phyloP scores from a whole-genome alignment of 64 coral and sea anemone genomes.

The Stylophora pistillata region DNA sequence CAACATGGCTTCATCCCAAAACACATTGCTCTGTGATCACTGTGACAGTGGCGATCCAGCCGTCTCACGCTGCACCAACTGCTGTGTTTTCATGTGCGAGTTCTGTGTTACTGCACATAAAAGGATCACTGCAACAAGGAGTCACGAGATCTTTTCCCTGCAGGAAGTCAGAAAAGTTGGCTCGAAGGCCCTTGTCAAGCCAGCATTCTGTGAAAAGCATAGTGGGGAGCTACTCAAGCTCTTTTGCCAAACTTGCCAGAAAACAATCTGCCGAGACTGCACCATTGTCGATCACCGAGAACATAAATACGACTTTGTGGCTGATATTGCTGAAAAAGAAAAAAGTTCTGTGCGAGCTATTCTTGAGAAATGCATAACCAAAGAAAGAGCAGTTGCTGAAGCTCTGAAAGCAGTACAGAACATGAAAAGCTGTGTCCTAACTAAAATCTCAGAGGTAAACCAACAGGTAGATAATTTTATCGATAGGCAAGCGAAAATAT shows the following conservation, averaged over 20 bases:
- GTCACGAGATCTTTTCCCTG: constrained; percentile 42
- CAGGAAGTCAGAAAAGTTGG: constrained; percentile 35
- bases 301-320: constrained; percentile 27
- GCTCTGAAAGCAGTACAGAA: constrained; percentile 17
- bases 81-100: constrained; percentile 2
- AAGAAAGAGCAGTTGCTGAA: neutral
- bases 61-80: neutral
- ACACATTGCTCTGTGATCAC: neutral
- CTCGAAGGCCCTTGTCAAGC: constrained; percentile 23
- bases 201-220: constrained; percentile 35
- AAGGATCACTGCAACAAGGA: constrained; percentile 16
- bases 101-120: no score
- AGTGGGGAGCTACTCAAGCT: constrained; percentile 29
- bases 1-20: neutral
- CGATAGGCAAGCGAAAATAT: constrained; percentile 9
- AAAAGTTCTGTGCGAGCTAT: neutral
- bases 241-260: constrained; percentile 48
- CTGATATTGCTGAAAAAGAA: constrained; percentile 6
- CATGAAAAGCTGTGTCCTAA: neutral
- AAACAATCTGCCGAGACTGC: constrained; percentile 50
- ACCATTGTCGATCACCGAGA: constrained; percentile 62
- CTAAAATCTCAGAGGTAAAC: neutral
- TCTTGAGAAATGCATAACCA: neutral
- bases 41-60: neutral
- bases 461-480: constrained; percentile 16